phyloP scores from a whole-genome alignment of 2,888 invertebrate genomes.

The Drosophila demipolita region DNA sequence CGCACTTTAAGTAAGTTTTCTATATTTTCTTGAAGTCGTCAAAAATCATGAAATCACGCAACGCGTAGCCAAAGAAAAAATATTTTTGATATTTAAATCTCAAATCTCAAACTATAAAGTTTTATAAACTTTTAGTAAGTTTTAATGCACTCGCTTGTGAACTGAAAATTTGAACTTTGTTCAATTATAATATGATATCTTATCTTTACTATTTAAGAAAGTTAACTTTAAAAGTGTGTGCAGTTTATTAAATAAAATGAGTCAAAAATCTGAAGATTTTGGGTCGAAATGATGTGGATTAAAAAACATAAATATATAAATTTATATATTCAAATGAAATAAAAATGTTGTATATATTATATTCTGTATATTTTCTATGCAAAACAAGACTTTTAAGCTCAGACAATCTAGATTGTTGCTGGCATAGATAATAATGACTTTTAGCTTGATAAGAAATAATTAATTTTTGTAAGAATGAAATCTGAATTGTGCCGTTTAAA shows the following conservation, averaged over 20 bases:
- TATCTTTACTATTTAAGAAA: no score
- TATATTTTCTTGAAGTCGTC: background rate
- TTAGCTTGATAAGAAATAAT: background rate
- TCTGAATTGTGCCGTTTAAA: constrained; percentile 23
- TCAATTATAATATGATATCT: background rate
- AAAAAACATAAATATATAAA: no score
- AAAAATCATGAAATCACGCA: background rate
- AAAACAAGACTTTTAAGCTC: no score
- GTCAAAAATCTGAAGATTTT: background rate
- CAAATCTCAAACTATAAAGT: background rate
- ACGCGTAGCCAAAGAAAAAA: background rate
- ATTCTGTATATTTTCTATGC: background rate
- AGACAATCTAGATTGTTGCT: no score
- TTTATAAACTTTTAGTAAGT: background rate
- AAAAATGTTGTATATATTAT: no score
- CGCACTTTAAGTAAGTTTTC: background rate
- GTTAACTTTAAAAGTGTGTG: background rate
- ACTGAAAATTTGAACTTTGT: background rate
- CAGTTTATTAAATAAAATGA: background rate
- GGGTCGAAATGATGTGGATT: background rate
- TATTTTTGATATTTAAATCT: background rate
- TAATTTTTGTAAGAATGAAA: background rate
- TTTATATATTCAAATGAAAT: background rate
- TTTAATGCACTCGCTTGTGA: background rate
- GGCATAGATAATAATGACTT: background rate